Evolutionary conservation across 2,113 vertebrate species (phyloP).

Genomic region (Symphodus melops): DNA sequence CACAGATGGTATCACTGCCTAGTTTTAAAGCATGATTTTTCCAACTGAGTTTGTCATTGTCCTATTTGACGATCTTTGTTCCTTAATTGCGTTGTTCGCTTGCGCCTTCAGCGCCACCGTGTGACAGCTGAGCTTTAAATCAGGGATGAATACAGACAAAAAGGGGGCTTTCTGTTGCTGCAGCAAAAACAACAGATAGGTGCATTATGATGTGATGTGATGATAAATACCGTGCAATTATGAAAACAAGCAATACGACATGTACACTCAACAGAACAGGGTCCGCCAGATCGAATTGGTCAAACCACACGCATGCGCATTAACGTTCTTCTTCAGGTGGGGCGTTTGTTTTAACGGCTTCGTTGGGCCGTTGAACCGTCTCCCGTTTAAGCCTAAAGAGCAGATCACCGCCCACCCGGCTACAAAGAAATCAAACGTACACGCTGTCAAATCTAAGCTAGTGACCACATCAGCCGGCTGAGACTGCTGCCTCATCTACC

Average conservation of each 20-base stretch:
- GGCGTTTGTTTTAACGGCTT: conserved; percentile 37
- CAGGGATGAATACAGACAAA: not conserved
- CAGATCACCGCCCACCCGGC: not conserved
- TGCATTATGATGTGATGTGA: too few relatives aligned
- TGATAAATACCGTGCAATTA: not conserved
- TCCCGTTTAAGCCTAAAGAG: rapidly evolving
- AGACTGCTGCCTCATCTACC: conserved; percentile 62
- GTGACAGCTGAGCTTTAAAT: conserved; percentile 12
- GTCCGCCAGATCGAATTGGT: not conserved
- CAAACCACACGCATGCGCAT: conserved; percentile 19
- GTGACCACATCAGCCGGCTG: conserved; percentile 62
- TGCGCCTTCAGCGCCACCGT: conserved; percentile 54
- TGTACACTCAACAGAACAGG: too few relatives aligned
- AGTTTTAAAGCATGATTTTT: not conserved
- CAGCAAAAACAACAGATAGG: too few relatives aligned
- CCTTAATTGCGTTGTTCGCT: conserved; percentile 1
- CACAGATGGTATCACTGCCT: too few relatives aligned
- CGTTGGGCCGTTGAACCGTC: not conserved
- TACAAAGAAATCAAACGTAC: conserved; percentile 9
- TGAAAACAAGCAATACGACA: too few relatives aligned
- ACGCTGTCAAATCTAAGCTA: conserved; percentile 43
- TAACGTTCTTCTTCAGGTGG: not conserved
- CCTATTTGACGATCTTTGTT: conserved; percentile 26
- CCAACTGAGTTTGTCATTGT: conserved; percentile 10
- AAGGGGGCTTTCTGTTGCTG: not conserved